Conservation (phyloP, 2,113 vertebrate genomes). For the Thamnophis sirtalis region DNA sequence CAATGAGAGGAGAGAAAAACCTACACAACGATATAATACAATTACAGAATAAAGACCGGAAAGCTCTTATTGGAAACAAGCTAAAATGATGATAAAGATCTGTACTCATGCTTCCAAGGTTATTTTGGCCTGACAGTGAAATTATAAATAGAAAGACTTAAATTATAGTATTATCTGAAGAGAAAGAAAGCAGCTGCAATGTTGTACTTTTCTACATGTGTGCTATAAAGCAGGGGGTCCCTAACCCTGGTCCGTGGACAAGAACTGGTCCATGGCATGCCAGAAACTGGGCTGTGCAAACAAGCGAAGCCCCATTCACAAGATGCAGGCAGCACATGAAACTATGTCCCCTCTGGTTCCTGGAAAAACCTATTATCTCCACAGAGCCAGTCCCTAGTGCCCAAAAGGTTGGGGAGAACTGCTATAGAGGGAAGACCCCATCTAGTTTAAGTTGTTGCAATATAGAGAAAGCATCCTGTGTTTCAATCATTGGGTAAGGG, state of each 20-base stretch:
- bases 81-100: constrained; percentile 49
- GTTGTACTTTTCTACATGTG: not conserved
- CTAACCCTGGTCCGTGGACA: too few species aligned
- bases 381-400: not conserved
- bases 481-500: constrained; percentile 37
- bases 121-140: constrained; percentile 53
- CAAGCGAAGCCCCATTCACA: not conserved
- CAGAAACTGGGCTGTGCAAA: not conserved
- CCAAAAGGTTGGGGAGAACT: not conserved
- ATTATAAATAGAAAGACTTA: constrained; percentile 69
- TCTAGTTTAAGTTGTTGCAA: constrained; percentile 36
- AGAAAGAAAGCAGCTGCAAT: constrained; percentile 12
- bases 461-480: constrained; percentile 12
- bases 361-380: not conserved
- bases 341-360: not conserved
- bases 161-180: constrained; percentile 51
- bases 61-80: not conserved
- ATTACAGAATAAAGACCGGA: not conserved
- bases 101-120: constrained; percentile 47
- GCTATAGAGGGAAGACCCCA: constrained; percentile 19
- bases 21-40: not conserved
- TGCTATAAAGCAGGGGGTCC: constrained; percentile 18
- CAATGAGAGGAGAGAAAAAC: not conserved
- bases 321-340: not conserved
- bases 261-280: not conserved